These are phyloP conservation scores for Alethe castanea DNA, from an alignment of 2,113 vertebrate genomes.

Conservation along the genomic window DNA sequence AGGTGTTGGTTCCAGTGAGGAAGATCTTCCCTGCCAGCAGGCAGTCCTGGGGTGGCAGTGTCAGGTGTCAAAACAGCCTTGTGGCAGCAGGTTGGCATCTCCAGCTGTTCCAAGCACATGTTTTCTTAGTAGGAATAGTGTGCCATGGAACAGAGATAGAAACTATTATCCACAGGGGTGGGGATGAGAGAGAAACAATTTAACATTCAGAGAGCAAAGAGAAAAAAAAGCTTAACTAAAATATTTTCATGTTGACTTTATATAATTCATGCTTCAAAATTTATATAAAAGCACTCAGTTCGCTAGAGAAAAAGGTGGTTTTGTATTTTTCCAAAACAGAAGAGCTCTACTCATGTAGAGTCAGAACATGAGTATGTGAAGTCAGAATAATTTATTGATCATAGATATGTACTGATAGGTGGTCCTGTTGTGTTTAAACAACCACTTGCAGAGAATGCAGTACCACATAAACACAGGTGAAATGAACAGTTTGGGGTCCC, in stretches of 20 bases:
- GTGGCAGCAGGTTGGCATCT: neutral
- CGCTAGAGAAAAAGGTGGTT: neutral
- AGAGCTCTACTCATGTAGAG: neutral
- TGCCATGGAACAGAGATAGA: neutral
- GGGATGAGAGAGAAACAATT: neutral
- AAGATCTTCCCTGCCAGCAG: neutral
- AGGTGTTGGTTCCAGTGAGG: neutral
- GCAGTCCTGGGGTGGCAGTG: neutral
- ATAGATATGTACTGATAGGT: neutral
- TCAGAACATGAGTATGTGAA: too few species aligned
- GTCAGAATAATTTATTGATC: neutral
- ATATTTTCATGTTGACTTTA: neutral
- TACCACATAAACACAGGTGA: neutral
- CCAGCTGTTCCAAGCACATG: neutral
- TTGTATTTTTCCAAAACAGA: neutral
- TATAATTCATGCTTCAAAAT: neutral
- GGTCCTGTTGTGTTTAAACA: neutral
- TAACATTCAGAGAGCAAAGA: neutral
- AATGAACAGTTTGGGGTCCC: neutral
- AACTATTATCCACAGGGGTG: neutral
- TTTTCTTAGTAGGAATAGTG: neutral
- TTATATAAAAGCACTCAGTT: neutral
- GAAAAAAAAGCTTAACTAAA: neutral
- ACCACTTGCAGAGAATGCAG: neutral
- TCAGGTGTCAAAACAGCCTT: neutral